Conservation (phyloP, 2,888 invertebrate species). For the Plebejus argus region DNA sequence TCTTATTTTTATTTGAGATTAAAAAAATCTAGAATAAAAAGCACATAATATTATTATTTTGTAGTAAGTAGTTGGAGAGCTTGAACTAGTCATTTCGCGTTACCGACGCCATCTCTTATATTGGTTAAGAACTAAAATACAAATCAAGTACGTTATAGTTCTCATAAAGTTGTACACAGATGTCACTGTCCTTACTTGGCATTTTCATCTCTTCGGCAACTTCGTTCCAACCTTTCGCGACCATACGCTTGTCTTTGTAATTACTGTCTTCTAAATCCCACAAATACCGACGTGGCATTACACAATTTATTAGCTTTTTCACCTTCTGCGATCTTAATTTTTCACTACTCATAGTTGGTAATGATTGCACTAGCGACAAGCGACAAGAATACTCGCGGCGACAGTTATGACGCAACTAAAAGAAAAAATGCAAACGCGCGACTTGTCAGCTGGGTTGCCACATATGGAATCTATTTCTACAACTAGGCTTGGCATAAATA, state of each 20-base stretch:
- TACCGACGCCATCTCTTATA: neutral
- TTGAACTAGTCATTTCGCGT: neutral
- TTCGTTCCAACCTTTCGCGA: conserved; percentile 52
- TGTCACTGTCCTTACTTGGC: conserved; percentile 48
- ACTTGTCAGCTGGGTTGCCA: conserved; percentile 24
- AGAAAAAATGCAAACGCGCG: conserved; percentile 30
- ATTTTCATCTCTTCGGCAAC: conserved; percentile 48
- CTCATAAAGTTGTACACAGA: conserved; percentile 28
- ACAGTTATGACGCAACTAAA: conserved; percentile 32
- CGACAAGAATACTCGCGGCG: conserved; percentile 25
- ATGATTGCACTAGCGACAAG: conserved; percentile 16
- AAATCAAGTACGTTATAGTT: neutral
- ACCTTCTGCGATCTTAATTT: neutral
- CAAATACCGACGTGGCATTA: conserved; percentile 50
- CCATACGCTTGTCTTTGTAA: conserved; percentile 50
- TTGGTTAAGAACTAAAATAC: neutral
- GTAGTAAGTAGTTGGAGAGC: neutral
- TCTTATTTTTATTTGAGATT: neutral
- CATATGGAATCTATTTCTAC: neutral
- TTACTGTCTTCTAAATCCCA: conserved; percentile 52
- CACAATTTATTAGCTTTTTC: conserved; percentile 49
- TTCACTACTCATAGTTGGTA: neutral
- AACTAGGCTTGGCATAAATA: neutral
- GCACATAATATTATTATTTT: too few relatives aligned
- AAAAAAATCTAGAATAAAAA: too few relatives aligned